Evolutionary conservation across 2,888 invertebrate genomes (phyloP), one percentile per base, ranked within the genome.

Genomic region (Temnothorax ravouxi): DNA sequence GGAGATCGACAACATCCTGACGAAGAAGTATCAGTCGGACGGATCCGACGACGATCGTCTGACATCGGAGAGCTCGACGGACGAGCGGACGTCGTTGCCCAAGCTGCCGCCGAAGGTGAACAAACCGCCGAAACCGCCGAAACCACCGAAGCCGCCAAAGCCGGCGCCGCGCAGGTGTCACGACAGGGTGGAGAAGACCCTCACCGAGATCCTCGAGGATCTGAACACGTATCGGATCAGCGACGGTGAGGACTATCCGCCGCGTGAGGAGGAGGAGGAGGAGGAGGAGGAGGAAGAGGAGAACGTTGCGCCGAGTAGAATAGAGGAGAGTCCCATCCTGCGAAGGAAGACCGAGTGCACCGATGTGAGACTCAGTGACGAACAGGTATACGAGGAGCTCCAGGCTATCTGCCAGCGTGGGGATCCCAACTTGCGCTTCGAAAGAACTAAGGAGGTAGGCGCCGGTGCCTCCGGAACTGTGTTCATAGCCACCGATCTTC

Each of bases 401-500:
- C 96, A 96, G 88, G 96, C 96, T 87, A 97, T 99, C 92, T 98
- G 99, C 91, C 97, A 98, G 93, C 96, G 96, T 13, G 97, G 97
- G 77, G 97, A 99, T 95, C 99, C 99, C 0, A 96, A 97, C 87
- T 96, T 97, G 34, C 96, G 98, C 88, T 99, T 98, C 94, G 96
- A 97, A 88, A 96, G 97, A 87, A 96, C 97, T 87, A 97, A 97
- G 93, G 98, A 99, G 94, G 97, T 99, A 71, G 99, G 99, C 75
- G 97, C 98, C 44, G 99, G 99, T 18, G 99, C 99, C 64, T 98
- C 98, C 50, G 99, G 99, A 74, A 97, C 97, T 87, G 99, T 99
- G 38, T 98, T 98, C 94, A 98, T 98, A 89, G 99, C 99, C 0
- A 96, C 96, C n/a, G 98, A 98, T 94, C 96, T 96, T 86, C 96